phyloP scores from a whole-genome alignment of 2,888 invertebrate species.

The Hirtodrosophila confusa region DNA sequence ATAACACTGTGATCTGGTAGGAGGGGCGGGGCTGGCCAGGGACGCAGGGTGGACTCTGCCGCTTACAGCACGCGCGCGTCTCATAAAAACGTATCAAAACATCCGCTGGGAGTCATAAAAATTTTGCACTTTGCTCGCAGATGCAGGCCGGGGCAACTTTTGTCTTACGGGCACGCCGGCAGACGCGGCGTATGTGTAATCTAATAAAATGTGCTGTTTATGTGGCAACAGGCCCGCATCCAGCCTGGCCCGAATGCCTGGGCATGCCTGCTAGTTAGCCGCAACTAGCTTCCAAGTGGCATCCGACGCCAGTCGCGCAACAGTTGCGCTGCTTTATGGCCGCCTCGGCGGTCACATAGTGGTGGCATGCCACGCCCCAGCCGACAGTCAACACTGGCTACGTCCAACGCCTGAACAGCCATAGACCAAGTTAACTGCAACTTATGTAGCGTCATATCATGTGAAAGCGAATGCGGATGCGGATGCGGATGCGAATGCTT shows the following conservation, averaged over 20 bases:
- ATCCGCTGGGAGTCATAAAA: constrained; percentile 80
- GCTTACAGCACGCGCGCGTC: constrained; percentile 79
- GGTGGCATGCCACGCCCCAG: constrained; percentile 29
- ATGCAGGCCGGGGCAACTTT: constrained; percentile 31
- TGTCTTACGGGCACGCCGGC: constrained; percentile 22
- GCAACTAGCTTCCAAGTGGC: constrained; percentile 58
- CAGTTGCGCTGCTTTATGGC: constrained; percentile 75
- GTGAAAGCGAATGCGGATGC: constrained; percentile 7
- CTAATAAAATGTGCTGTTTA: constrained; percentile 80
- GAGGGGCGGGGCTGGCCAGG: neutral
- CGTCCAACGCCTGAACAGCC: constrained; percentile 2
- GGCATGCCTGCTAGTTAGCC: constrained; percentile 58
- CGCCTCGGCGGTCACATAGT: constrained; percentile 47
- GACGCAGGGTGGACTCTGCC: constrained; percentile 41
- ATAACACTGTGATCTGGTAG: constrained; percentile 35
- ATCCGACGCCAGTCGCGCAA: constrained; percentile 55
- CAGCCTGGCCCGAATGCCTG: constrained; percentile 23
- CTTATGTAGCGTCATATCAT: constrained; percentile 34
- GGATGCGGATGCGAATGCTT: neutral
- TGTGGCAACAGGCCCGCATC: constrained; percentile 65
- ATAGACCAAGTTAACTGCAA: constrained; percentile 52
- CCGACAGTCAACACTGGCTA: neutral
- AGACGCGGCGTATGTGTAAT: constrained; percentile 71
- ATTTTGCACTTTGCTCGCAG: constrained; percentile 74
- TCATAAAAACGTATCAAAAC: constrained; percentile 80